Base-by-base conservation (phyloP, 2,797 vertebrate genomes). In the Xiphorhynchus erythropygius region DNA sequence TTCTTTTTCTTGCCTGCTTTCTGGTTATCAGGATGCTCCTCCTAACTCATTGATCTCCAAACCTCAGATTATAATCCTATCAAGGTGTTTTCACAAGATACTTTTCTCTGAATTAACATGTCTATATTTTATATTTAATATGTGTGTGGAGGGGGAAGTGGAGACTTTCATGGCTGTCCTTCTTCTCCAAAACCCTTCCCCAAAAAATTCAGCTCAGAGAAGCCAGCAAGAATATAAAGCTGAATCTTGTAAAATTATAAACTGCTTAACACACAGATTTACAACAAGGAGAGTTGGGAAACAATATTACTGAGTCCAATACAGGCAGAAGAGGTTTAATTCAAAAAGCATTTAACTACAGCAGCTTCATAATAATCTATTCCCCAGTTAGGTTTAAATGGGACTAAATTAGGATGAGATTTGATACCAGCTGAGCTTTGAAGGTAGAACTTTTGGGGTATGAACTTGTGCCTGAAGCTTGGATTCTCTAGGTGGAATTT, bases 131-230 rank as follows among this genome's bases (percentile, higher is more conserved):
- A 5, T 39, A n/a, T 63, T 86, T 74, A 35, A 13, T 32, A 3
- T 2, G 24, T 22, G 44, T 46, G 44, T 46, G 7, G 13, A 17
- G 13, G 22, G 0, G 35, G 47, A 55, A 9, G 2, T 4, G 13
- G 53, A 74, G 18, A 24, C 9, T 52, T 44, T 28, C 28, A 0
- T 30, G 28, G 25, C 24, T 56, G 22, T 30, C 30, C 18, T 49
- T 83, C 55, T 79, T n/a, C 24, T 74, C 27, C 35, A 88, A 37
- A 80, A 50, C 5, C 23, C 11, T 15, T 11, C 22, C 3, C 16
- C 11, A 41, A 41, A 85, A 70, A 19, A 27, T 13, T 70, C 33
- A 79, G 3, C 44, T 62, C 50, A 27, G 42, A 67, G 27, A 35
- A 65, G 7, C 46, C 69, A 84, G 6, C 10, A 46, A 76, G 42